Evolutionary conservation across 1,140 invertebrate genomes (phyloP).

Genomic region (Bicyclus anynana): DNA sequence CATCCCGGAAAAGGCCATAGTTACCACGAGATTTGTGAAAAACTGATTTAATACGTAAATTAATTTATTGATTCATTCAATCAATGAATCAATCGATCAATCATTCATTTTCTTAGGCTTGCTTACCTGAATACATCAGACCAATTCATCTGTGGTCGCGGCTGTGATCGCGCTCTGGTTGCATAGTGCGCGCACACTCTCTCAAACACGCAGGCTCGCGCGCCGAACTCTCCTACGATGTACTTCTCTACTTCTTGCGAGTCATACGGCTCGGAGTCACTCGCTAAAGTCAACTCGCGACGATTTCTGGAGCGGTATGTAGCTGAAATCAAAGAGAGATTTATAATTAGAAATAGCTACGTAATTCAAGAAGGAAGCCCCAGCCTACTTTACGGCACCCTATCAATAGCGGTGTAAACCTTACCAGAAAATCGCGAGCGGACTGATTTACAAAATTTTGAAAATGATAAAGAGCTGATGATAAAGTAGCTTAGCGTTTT

Average conservation of each 20-base stretch:
- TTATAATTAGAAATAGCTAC: neutral
- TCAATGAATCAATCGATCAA: no score
- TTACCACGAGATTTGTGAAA: no score
- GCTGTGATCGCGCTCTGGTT: conserved; percentile 49
- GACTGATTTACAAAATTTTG: no score
- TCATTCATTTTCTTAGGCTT: no score
- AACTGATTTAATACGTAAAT: no score
- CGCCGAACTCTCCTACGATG: conserved; percentile 82
- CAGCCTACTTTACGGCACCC: no score
- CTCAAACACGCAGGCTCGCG: conserved; percentile 84
- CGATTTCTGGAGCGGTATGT: conserved; percentile 61
- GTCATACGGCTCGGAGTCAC: conserved; percentile 77
- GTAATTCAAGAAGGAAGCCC: no score
- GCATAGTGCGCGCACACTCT: conserved; percentile 83
- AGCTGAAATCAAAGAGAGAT: conserved; percentile 42
- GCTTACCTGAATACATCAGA: conserved; percentile 82
- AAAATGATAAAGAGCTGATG: no score
- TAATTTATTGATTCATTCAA: no score
- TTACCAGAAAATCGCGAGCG: no score
- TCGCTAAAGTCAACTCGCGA: conserved; percentile 45
- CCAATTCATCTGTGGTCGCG: conserved; percentile 78
- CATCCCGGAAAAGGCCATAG: no score
- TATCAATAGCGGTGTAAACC: neutral
- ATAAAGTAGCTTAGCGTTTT: no score
- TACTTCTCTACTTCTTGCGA: conserved; percentile 83